These are phyloP conservation scores for Rhamphomyia laevipes DNA, from an alignment of 2,888 invertebrate genomes.

Conservation along the genomic window DNA sequence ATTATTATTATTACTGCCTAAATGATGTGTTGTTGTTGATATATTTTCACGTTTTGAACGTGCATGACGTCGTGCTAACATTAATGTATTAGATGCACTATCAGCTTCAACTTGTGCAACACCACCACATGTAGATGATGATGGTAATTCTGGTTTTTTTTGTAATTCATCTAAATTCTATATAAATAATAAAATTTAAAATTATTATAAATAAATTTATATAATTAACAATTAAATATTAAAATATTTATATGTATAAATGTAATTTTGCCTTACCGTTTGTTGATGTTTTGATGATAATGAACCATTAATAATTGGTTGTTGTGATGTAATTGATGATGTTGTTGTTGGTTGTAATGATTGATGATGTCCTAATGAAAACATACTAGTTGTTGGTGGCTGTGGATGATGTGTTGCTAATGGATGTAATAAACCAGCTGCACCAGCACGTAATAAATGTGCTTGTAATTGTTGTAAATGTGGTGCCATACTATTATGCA, in stretches of 20 bases:
- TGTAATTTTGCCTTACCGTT: conserved; percentile 9
- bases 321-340: neutral
- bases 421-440: conserved; percentile 34
- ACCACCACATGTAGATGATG: conserved; percentile 17
- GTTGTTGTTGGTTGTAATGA: conserved; percentile 12
- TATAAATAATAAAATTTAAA: neutral
- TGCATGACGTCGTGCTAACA: conserved; percentile 14
- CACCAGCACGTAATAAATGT: conserved; percentile 56
- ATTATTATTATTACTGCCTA: neutral
- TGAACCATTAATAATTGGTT: neutral
- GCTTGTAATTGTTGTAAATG: conserved; percentile 67
- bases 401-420: conserved; percentile 27
- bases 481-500: conserved; percentile 42
- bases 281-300: conserved; percentile 10
- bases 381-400: conserved; percentile 25
- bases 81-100: conserved; percentile 30
- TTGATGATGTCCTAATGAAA: conserved; percentile 29
- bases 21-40: conserved; percentile 29
- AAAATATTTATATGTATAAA: neutral
- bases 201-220: neutral
- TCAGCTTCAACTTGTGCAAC: conserved; percentile 35
- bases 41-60: conserved; percentile 9
- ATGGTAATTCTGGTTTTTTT: conserved; percentile 9
- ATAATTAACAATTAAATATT: no score
- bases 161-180: conserved; percentile 1